These are phyloP conservation scores for Epinotia nisella DNA, from an alignment of 2,888 invertebrate species.

Conservation along the genomic window DNA sequence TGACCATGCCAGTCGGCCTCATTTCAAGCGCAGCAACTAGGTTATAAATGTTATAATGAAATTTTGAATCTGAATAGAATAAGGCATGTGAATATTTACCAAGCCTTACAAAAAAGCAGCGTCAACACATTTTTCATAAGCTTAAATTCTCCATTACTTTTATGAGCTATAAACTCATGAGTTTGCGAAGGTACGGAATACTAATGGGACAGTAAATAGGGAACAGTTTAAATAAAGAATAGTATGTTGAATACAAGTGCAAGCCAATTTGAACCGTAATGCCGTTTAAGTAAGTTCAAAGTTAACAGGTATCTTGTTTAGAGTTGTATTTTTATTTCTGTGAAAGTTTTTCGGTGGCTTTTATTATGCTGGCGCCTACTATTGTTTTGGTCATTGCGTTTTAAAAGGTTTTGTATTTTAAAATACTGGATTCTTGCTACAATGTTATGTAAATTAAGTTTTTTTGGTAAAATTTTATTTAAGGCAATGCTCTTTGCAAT, in stretches of 20 bases:
- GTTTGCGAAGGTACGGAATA: constrained; percentile 34
- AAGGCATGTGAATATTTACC: constrained; percentile 8
- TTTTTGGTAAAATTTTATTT: background rate
- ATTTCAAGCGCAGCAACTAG: constrained; percentile 57
- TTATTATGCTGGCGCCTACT: constrained; percentile 21
- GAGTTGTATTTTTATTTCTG: background rate
- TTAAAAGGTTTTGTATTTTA: background rate
- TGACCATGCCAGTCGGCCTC: background rate
- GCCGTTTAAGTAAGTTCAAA: background rate
- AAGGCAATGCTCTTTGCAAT: too few species aligned
- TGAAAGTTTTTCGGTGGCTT: constrained; percentile 13
- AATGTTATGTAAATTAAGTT: too few species aligned
- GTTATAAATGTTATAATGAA: constrained; percentile 55
- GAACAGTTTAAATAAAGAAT: background rate
- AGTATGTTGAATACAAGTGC: background rate
- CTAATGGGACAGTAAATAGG: constrained; percentile 37
- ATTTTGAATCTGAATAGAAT: background rate
- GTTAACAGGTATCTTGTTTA: background rate
- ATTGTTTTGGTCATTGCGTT: constrained; percentile 6
- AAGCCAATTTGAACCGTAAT: background rate
- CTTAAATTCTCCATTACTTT: constrained; percentile 41
- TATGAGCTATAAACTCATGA: constrained; percentile 41
- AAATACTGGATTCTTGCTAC: background rate
- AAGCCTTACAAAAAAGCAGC: constrained; percentile 28
- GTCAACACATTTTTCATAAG: constrained; percentile 34